These are phyloP conservation scores for Bos indicus DNA, from an alignment of 2,113 vertebrate species.

Conservation along the genomic window DNA sequence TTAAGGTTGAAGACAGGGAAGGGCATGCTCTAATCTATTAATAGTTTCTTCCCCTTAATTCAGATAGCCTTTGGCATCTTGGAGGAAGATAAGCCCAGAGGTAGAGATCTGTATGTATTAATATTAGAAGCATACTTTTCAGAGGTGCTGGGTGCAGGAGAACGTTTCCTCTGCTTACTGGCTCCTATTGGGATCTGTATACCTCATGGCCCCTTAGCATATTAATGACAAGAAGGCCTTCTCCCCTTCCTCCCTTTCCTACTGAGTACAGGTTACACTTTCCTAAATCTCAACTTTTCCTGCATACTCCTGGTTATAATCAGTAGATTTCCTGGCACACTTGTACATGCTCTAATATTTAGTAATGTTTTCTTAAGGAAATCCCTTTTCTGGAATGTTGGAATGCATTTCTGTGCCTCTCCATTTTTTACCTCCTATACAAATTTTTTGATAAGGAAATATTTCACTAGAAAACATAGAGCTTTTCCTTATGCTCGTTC, in stretches of 20 bases:
- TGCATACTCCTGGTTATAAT: not conserved
- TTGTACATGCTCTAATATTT: not conserved
- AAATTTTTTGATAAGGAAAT: not conserved
- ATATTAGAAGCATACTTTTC: not conserved
- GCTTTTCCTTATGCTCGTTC: not conserved
- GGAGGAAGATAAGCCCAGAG: not conserved
- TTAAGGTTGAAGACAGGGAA: not conserved
- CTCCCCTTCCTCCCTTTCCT: not conserved
- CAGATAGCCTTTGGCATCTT: not conserved
- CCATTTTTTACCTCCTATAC: not conserved
- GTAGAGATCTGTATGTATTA: not conserved
- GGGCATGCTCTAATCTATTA: not conserved
- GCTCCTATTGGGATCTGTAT: too few relatives aligned
- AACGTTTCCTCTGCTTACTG: not conserved
- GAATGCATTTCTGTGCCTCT: not conserved
- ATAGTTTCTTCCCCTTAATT: not conserved
- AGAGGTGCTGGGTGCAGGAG: not conserved
- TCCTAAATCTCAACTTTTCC: not conserved
- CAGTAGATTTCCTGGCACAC: not conserved
- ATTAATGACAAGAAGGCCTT: not conserved
- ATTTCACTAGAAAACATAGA: not conserved
- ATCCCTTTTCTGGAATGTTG: not conserved
- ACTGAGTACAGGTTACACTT: not conserved
- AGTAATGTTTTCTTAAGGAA: not conserved
- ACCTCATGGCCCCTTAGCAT: not conserved